Base-by-base conservation (phyloP, 1,140 invertebrate species). In the Campoletis sonorensis region DNA sequence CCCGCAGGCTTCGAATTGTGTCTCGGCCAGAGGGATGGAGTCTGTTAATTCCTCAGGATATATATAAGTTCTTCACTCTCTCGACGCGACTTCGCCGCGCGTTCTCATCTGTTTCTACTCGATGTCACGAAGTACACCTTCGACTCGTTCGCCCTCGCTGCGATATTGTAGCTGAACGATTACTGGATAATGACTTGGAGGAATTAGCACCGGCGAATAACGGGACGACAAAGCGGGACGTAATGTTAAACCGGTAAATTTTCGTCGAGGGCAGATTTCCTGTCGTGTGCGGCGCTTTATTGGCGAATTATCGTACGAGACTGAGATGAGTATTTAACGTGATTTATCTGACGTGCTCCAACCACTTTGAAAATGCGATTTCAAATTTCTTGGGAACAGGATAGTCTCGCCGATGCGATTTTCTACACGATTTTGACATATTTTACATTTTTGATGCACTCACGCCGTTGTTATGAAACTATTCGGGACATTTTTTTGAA, bases 11-110 rank as follows among this genome's bases (percentile, higher is more conserved):
- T 77, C 18, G 16, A 37, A 64, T 64, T 54, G 73, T 77, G 61
- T 77, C 73, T 77, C 27, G 54, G 27, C 49, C 26, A 61, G 18
- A 58, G 61, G 61, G 61, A 64, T 64, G 18, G 73, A 77, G 26
- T 30, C 54, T 77, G 73, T 64, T 77, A 77, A 77, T 77, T 64
- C 73, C 54, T 30, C 27, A 18, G 54, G 23, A 64, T 64, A 77
- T 77, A 77, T 77, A 61, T 58, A 77, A 37, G 27, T 61, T 64
- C 23, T 26, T 26, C 54, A 37, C n/a, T 54, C 40, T 49, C 73
- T 37, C 26, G 23, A 13, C 23, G 21, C n/a, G 73, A 64, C 73
- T 77, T 27, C 40, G 27, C 64, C 61, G 4, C 73, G 73, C 73
- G 73, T 54, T 58, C 27, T 77, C 72, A 58, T 75, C 45, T 75